Conservation (phyloP, 2,797 vertebrate species). For the Pipistrellus pygmaeus region DNA sequence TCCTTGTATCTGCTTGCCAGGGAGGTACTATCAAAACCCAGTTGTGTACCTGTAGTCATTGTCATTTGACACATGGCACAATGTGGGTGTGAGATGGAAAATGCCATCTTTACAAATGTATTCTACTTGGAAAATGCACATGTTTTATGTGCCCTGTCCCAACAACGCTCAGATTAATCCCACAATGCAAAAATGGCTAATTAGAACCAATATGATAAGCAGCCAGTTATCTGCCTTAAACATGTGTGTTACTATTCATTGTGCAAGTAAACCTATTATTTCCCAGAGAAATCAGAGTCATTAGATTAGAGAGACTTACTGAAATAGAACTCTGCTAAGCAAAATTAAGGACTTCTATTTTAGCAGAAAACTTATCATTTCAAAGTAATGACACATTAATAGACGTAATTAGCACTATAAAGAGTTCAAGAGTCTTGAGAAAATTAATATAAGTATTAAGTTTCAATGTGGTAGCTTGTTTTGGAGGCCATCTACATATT, state of each 20-base stretch:
- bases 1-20: not conserved
- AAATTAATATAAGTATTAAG: conserved; percentile 89
- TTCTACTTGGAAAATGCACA: conserved; percentile 71
- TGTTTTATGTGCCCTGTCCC: conserved; percentile 63
- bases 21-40: not conserved
- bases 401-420: conserved; percentile 92
- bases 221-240: conserved; percentile 93
- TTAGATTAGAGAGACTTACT: conserved; percentile 86
- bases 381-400: conserved; percentile 90
- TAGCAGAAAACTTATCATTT: conserved; percentile 86
- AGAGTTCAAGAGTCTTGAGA: conserved; percentile 88
- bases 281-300: conserved; percentile 89
- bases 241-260: conserved; percentile 90
- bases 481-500: conserved; percentile 87
- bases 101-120: conserved; percentile 63
- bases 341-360: conserved; percentile 88
- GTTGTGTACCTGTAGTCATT: not conserved
- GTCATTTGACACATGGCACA: conserved; percentile 26
- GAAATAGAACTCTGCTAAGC: conserved; percentile 90
- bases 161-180: conserved; percentile 79
- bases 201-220: conserved; percentile 89
- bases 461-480: conserved; percentile 88
- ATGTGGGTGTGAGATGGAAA: conserved; percentile 62
- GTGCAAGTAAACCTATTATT: conserved; percentile 89
- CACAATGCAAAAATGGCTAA: conserved; percentile 87